Conservation (phyloP, 30 jellyfish, hydroid and myxozoan species). For the Pelagia noctiluca region DNA sequence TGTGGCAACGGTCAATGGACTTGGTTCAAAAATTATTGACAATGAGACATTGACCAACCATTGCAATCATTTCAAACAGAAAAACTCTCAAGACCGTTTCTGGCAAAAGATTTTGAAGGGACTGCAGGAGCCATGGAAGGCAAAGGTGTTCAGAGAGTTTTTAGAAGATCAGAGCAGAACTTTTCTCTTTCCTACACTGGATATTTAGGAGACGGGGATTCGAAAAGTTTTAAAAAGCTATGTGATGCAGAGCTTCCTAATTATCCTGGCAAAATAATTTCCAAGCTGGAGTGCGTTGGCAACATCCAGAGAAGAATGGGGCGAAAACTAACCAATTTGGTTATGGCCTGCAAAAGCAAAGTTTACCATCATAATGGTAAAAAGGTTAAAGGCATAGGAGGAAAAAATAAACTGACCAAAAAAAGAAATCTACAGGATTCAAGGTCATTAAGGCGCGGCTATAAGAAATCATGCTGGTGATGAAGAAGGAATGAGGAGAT, state of each 20-base stretch:
- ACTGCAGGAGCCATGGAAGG: slow-evolving; percentile 37
- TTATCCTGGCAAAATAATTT: slow-evolving; percentile 6
- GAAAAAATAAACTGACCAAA: slow-evolving; percentile 16
- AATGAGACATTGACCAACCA: slow-evolving; percentile 33
- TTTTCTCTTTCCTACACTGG: slow-evolving; percentile 7
- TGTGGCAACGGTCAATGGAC: slow-evolving; percentile 50
- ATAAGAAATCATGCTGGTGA: slow-evolving; percentile 28
- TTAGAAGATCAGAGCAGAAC: slow-evolving; percentile 2
- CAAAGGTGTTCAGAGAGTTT: slow-evolving; percentile 23
- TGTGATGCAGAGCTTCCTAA: slow-evolving; percentile 15
- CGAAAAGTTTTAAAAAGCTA: slow-evolving; percentile 17
- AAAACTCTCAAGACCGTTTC: not conserved
- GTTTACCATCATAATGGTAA: slow-evolving; percentile 2
- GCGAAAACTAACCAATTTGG: slow-evolving; percentile 7
- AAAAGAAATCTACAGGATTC: slow-evolving; percentile 21
- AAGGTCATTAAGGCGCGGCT: slow-evolving; percentile 30
- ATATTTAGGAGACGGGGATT: slow-evolving; percentile 32
- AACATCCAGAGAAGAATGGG: slow-evolving; percentile 29
- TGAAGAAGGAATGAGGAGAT: slow-evolving; percentile 22
- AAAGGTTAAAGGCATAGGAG: slow-evolving; percentile 23
- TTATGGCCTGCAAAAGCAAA: not conserved
- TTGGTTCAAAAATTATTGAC: slow-evolving; percentile 24
- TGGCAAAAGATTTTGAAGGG: slow-evolving; percentile 31
- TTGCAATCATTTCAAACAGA: slow-evolving; percentile 10
- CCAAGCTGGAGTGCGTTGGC: slow-evolving; percentile 24